Base-by-base conservation (phyloP, 1,140 invertebrate species). In the Macrocentrus cingulum region DNA sequence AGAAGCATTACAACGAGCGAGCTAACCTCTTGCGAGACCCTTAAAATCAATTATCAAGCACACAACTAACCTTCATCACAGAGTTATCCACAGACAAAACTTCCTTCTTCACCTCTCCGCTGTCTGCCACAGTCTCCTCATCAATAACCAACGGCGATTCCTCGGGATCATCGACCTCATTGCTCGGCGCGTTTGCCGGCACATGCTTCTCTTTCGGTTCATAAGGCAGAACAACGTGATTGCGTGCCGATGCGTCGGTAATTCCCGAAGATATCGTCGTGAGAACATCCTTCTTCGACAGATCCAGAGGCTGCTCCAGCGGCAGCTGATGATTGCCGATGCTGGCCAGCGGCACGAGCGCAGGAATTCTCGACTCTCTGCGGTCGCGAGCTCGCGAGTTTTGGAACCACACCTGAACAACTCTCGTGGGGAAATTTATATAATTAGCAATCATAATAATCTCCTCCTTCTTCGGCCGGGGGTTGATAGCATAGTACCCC, bases 321-420 rank as follows among this genome's bases (percentile, higher is more conserved):
- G 76, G 68, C n/a, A 78, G 71, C 41, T 75, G 68, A 34, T 71
- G 53, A 65, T 66, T 69, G 46, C 59, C 56, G 11, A 68, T 69
- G 16, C 80, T 83, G 69, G 84, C 72, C 37, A 84, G 81, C 2
- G 82, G 82, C 23, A 85, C 76, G 36, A 84, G 70, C 16, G 82
- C 80, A 15, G 87, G 80, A 52, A 86, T 78, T 6, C 86, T 87
- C 2, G 74, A 77, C 68, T 89, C 88, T 61, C 92, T 83, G 22
- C 94, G 85, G 70, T 97, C 94, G 29, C 95, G 84, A 0, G 95
- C 96, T 51, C 96, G 84, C 65, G 93, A 95, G 77, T 99, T 98
- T 82, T 99, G 97, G 75, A 99, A 99, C 96, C 97, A 99, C 2
- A 80, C 78, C 80, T 98, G 95, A 4, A 99, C 94, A 2, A 98